A percentile compares a stretch with the other conserved stretches of the same genome.
Evolutionary conservation across 1,140 invertebrate species (phyloP).

Genomic region (Amphibalanus amphitrite): DNA sequence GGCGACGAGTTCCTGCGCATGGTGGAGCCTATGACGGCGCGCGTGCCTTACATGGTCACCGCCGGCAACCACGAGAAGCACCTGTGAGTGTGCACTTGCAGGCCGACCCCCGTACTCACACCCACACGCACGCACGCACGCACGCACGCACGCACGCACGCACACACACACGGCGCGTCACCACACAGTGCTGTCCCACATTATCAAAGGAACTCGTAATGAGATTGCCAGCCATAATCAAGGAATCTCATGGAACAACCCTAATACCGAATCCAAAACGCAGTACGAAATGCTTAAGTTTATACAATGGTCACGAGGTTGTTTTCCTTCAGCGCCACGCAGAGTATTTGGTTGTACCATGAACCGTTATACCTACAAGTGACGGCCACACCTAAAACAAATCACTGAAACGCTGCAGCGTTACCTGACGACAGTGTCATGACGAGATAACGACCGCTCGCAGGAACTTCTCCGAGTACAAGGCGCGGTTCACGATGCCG

Average conservation of each 20-base stretch:
- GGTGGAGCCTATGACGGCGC: constrained; percentile 65
- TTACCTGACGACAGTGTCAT: not conserved
- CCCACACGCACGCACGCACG: not conserved
- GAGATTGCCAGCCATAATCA: no score
- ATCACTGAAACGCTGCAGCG: not conserved
- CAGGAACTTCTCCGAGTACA: constrained; percentile 78
- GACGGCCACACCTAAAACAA: not conserved
- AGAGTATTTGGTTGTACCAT: constrained; percentile 47
- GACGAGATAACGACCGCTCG: no score
- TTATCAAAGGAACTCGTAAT: not conserved
- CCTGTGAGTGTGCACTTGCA: not conserved
- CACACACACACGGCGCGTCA: not conserved
- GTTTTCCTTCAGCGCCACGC: constrained; percentile 38
- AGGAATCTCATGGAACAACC: no score
- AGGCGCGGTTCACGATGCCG: constrained; percentile 33
- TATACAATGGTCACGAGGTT: not conserved
- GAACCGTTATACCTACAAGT: no score
- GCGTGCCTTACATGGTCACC: constrained; percentile 79
- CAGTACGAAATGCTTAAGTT: not conserved
- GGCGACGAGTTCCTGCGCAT: constrained; percentile 83
- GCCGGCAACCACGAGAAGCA: constrained; percentile 46
- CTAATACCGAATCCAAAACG: no score
- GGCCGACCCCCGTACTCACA: not conserved
- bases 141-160: no score
- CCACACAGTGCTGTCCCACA: not conserved